phyloP scores from a whole-genome alignment of 2,113 vertebrate species.

The Bos javanicus region DNA sequence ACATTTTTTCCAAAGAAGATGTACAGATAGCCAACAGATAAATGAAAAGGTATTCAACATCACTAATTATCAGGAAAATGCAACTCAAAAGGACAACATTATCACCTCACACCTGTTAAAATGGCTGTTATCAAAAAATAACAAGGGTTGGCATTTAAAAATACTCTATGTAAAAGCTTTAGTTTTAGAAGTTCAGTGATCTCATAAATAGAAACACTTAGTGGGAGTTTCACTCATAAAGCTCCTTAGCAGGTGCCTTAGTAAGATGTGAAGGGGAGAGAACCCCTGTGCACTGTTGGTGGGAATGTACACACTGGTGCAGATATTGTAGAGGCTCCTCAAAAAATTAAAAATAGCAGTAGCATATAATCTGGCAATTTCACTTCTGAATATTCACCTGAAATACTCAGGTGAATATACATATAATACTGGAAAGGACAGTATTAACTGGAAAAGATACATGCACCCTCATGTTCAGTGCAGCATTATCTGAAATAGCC shows the following conservation, averaged over 20 bases:
- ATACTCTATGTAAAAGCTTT: conserved; percentile 95
- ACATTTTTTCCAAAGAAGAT: not conserved
- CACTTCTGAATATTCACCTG: not conserved
- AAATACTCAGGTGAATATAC: not conserved
- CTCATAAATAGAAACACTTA: conserved; percentile 87
- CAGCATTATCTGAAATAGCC: not conserved
- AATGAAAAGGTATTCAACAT: not conserved
- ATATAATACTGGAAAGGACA: not conserved
- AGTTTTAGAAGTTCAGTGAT: conserved; percentile 91
- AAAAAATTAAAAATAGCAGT: not conserved
- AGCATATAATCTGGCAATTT: not conserved
- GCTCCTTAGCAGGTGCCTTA: conserved; percentile 97
- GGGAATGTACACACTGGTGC: not conserved
- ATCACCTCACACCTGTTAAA: not conserved
- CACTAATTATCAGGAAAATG: not conserved
- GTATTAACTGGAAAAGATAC: not conserved
- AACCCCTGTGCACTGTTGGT: not conserved
- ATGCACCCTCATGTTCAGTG: not conserved
- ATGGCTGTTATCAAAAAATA: not conserved
- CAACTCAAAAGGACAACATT: not conserved
- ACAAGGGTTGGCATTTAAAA: not conserved
- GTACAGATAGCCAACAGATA: not conserved
- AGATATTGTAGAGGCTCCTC: not conserved
- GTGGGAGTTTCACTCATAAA: conserved; percentile 92
- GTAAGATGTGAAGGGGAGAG: not conserved